Evolutionary conservation across 1,140 invertebrate species (phyloP), one percentile per base, ranked within the genome.

Genomic region (Neodiprion lecontei): DNA sequence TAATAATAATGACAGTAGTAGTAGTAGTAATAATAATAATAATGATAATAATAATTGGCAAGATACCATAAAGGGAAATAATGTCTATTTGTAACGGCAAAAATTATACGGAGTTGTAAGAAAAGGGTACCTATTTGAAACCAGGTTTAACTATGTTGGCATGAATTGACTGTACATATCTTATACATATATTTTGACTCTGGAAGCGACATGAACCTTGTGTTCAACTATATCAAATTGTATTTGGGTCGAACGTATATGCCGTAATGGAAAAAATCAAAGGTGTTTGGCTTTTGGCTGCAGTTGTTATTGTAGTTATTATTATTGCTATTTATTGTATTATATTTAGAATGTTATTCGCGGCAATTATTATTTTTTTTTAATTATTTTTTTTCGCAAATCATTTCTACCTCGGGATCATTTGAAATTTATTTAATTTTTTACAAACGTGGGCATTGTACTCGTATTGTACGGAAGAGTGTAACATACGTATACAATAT

Each of bases 401-500:
- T 40, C 28, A 40, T 40, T 40, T 40, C 28, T 40, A 40, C 5
- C 28, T 40, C 28, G 28, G 28, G 28, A 40, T 40, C 28, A 40
- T 40, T 40, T 40, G 1, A 40, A 40, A 61, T 61, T 61, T 5
- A 7, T 61, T 61, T 61, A 40, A 40, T 3, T 40, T 40, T 40
- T 40, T 40, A 40, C 5, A 40, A 40, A 40, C 28, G 28, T 40
- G 28, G 28, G 2, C 28, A 40, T 40, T 5, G 28, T 40, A 4
- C 28, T 40, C 28, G 28, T 40, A 40, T 23, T 71, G 50, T 73
- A 67, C 73, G 61, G 61, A 77, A 73, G 76, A 80, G 28, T 40
- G 28, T 5, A 40, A 40, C 5, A 40, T 40, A 40, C 28, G 0
- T 40, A 40, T 40, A 40, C 28, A 1, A 21, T 21, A 40, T 40